Base-by-base conservation (phyloP, 2,113 vertebrate species). In the Clarias magur region DNA sequence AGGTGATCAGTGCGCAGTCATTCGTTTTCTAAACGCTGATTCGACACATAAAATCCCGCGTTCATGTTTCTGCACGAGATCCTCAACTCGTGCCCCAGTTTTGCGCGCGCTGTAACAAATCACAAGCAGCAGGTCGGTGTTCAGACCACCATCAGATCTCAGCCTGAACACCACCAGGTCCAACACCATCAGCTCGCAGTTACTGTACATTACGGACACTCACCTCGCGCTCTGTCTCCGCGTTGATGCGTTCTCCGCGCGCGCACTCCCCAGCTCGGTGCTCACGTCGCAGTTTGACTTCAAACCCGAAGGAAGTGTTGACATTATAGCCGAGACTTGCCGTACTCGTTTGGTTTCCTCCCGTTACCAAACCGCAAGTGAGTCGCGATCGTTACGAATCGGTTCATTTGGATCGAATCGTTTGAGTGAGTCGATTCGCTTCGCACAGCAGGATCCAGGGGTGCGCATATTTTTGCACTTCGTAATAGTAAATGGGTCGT, bases 281-380 rank as follows among this genome's bases (percentile, higher is more conserved):
- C 25, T 78, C 76, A 23, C 85, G 86, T 21, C 67, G 79, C 87
- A 63, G 65, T 34, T 75, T 42, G 59, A 85, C 85, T 87, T 81
- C 19, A 54, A 27, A 53, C 78, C 82, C 25, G 56, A 27, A 27
- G 68, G 70, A 75, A 79, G 25, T 73, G 82, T 88, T 88, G 90
- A 89, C 90, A 91, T 91, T 88, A 59, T 88, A 88, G 34, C 27
- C 73, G n/a, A 62, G 13, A 78, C 68, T 34, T 86, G 86, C 76
- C 15, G 60, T n/a, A 81, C 84, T 79, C 23, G 84, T 89, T 87
- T 23, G 54, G 89, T 89, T 78, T 67, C 88, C 86, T 86, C 88
- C 84, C 83, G 70, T 86, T 48, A 75, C 84, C 12, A 23, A 60
- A 53, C 72, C 38, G 38, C 54, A 4, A n/a, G 16, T 0, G 53